phyloP scores from a whole-genome alignment of 2,888 invertebrate species.

The Lithophane leautieri region DNA sequence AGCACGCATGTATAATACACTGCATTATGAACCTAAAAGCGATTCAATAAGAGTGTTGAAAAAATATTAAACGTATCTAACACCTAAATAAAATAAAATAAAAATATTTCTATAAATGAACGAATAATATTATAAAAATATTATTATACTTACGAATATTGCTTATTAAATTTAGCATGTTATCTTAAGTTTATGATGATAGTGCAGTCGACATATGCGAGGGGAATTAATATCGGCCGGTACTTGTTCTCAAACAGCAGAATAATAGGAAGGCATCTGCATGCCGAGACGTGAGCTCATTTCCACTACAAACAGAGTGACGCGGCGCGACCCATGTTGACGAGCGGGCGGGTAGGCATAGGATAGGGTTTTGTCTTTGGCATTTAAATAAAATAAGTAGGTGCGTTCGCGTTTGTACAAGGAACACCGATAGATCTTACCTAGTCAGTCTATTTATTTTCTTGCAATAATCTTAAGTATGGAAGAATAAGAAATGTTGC shows the following conservation, averaged over 20 bases:
- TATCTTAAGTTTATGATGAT: slow-evolving; percentile 3
- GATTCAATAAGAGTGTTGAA: too few species aligned
- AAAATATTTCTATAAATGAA: background rate
- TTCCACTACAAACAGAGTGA: slow-evolving; percentile 44
- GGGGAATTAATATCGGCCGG: slow-evolving; percentile 34
- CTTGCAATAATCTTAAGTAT: background rate
- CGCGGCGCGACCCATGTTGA: background rate
- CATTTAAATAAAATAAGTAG: background rate
- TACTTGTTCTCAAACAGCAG: slow-evolving; percentile 40
- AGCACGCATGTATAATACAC: too few species aligned
- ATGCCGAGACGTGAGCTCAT: slow-evolving; percentile 64
- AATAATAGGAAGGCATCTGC: slow-evolving; percentile 62
- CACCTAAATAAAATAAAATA: too few species aligned
- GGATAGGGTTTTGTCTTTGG: background rate
- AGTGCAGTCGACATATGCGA: slow-evolving; percentile 30
- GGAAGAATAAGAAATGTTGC: background rate
- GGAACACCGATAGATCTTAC: background rate
- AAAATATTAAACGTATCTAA: too few species aligned
- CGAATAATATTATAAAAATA: too few species aligned
- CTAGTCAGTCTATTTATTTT: background rate
- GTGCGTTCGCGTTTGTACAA: background rate
- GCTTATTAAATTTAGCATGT: background rate
- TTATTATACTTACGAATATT: too few species aligned
- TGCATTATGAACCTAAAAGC: too few species aligned
- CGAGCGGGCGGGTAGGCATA: background rate